phyloP scores from a whole-genome alignment of 2,888 invertebrate species.

The Ochlodes sylvanus region DNA sequence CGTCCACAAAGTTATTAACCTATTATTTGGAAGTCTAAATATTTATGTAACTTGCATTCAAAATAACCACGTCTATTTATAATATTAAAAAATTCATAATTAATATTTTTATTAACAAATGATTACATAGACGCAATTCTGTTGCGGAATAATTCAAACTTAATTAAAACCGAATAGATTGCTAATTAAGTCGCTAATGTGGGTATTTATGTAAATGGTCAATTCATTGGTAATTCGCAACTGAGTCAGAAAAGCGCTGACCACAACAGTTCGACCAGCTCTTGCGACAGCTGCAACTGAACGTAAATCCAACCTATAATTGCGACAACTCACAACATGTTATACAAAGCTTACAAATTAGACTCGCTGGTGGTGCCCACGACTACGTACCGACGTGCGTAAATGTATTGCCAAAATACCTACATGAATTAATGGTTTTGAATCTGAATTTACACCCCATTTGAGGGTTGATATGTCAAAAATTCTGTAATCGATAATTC shows the following conservation, averaged over 20 bases:
- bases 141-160: not conserved
- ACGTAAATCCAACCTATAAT: not conserved
- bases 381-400: not conserved
- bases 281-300: not conserved
- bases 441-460: too few species aligned
- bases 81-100: not conserved
- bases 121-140: not conserved
- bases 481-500: too few species aligned
- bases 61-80: not conserved
- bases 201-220: constrained; percentile 8
- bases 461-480: too few species aligned
- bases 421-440: too few species aligned
- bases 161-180: not conserved
- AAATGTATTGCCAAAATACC: too few species aligned
- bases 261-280: constrained; percentile 3
- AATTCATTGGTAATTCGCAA: not conserved
- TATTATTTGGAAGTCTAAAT: too few species aligned
- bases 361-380: too few species aligned
- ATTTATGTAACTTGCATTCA: too few species aligned
- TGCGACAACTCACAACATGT: not conserved
- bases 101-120: not conserved
- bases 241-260: constrained; percentile 5
- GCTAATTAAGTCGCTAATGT: constrained; percentile 2
- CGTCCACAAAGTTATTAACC: not conserved
- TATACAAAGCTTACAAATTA: not conserved